These are phyloP conservation scores for Solenodon paradoxus DNA, from an alignment of 2,113 vertebrate genomes.

Conservation along the genomic window DNA sequence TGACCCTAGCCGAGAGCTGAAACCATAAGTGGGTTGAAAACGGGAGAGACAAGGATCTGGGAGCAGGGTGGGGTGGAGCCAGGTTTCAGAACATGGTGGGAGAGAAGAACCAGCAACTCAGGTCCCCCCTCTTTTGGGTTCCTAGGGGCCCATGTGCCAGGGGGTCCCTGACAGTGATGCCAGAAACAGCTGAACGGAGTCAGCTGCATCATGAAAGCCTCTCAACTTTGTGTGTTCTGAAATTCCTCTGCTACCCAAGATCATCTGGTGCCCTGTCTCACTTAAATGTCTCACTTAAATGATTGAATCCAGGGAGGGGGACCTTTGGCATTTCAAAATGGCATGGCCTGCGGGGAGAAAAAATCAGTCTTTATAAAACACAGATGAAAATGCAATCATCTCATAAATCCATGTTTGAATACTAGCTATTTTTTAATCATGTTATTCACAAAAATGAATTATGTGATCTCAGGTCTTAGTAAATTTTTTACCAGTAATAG, in stretches of 20 bases:
- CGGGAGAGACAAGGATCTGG: neutral
- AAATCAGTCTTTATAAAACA: neutral
- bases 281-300: no score
- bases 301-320: neutral
- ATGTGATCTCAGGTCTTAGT: neutral
- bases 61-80: neutral
- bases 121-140: neutral
- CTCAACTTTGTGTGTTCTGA: neutral
- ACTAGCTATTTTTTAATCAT: neutral
- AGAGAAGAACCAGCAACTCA: neutral
- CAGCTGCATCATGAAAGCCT: neutral
- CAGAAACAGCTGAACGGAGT: neutral
- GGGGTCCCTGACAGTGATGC: neutral
- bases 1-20: neutral
- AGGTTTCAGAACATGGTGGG: neutral
- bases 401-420: neutral
- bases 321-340: neutral
- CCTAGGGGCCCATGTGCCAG: neutral
- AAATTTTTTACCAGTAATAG: neutral
- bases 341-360: neutral
- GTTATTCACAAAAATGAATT: neutral
- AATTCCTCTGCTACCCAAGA: neutral
- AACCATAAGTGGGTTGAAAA: neutral
- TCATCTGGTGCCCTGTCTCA: neutral
- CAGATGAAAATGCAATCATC: neutral